Evolutionary conservation across 2,797 vertebrate species (phyloP), one percentile per base, ranked within the genome.

Genomic region (Yasuhikotakia modesta): DNA sequence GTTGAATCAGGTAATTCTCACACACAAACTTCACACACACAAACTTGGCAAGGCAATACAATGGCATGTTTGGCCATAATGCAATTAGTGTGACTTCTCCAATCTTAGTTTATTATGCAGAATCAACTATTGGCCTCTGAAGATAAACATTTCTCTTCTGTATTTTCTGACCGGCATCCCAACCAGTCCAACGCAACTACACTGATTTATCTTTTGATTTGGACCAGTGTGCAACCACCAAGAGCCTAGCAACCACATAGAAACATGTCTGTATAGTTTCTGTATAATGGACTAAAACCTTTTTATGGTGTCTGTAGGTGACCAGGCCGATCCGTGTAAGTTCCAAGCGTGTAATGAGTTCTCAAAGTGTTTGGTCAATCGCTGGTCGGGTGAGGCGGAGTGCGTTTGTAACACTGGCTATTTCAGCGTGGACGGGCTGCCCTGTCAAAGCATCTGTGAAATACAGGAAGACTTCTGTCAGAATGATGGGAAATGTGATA

Each of bases 311-410:
- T 84, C 86, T 81, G 43, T 85, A 98, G 98, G 97, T 43, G 94
- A 97, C 52, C 87, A 92, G 65, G 97, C 96, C 0, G 95, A 99
- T 63, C 95, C 94, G 5, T 99, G 97, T 87, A 99, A 98, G 86
- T 99, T 99, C 92, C 96, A 98, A 87, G 96, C 96, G 0, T 99
- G 98, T 83, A 98, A 97, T 1, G 93, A 96, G 68, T 98, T 96
- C 84, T 98, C 97, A 0, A 89, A 91, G 19, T 99, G 97, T 70
- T 83, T 92, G 79, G 95, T 98, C 17, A 97, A 96, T 63, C 91
- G 84, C 3, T 96, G 96, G 96, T 95, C 92, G 0, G 94, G 95
- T 1, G 96, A 99, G 86, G 96, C 95, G 0, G 95, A 97, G 88
- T 99, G 97, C 0, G 94, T 95, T 50, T 99, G 97, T 58, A 84